phyloP scores from a whole-genome alignment of 2,113 vertebrate genomes.

The Amazona vittata region DNA sequence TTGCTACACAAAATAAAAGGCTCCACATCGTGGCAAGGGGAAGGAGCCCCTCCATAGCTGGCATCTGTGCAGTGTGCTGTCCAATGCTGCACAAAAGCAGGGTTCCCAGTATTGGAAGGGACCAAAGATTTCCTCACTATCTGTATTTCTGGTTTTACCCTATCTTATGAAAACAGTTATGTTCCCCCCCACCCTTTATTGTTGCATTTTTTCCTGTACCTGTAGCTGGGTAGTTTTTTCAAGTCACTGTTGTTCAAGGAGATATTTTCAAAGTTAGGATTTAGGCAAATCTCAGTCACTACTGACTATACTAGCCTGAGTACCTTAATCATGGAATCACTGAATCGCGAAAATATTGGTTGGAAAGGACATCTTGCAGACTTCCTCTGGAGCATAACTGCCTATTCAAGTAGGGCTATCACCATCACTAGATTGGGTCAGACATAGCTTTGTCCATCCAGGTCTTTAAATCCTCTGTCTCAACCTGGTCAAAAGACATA shows the following conservation, averaged over 20 bases:
- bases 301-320: not conserved
- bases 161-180: not conserved
- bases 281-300: not conserved
- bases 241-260: not conserved
- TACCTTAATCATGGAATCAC: not conserved
- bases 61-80: not conserved
- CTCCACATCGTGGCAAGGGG: accelerated
- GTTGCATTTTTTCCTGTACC: not conserved
- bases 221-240: not conserved
- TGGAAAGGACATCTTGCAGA: not conserved
- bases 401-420: not conserved
- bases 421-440: not conserved
- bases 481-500: not conserved
- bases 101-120: not conserved
- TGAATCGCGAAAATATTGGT: not conserved
- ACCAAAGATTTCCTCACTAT: not conserved
- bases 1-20: not conserved
- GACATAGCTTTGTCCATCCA: accelerated
- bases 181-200: not conserved
- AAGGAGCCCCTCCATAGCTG: not conserved
- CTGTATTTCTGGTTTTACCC: not conserved
- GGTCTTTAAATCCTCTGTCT: not conserved
- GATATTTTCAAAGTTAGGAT: not conserved
- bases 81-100: not conserved
- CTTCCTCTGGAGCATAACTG: not conserved